Conservation (phyloP, 2,888 invertebrate species). For the Liopterus haemorrhoidalis region DNA sequence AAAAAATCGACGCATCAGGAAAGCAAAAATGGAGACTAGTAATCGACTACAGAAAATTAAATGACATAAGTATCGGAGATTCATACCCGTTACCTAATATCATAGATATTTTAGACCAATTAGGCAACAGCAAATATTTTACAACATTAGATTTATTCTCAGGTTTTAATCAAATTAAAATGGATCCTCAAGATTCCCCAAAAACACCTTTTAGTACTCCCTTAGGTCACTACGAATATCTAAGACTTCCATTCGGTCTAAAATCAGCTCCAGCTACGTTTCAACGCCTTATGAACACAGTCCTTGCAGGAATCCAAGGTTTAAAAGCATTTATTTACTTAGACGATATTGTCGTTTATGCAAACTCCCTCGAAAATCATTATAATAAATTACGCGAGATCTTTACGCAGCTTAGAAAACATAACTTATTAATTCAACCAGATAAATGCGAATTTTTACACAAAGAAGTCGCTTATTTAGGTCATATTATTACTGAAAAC, state of each 20-base stretch:
- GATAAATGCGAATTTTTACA: slow-evolving; percentile 25
- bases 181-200: too few species aligned
- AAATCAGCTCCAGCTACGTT: slow-evolving; percentile 41
- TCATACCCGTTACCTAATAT: too few species aligned
- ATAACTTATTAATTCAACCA: slow-evolving; percentile 21
- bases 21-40: too few species aligned
- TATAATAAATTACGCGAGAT: slow-evolving; percentile 17
- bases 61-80: too few species aligned
- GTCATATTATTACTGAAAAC: slow-evolving; percentile 25
- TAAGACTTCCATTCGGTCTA: slow-evolving; percentile 38
- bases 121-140: too few species aligned
- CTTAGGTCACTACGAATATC: slow-evolving; percentile 35
- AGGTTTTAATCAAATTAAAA: too few species aligned
- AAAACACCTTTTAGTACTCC: slow-evolving; percentile 35
- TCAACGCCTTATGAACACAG: slow-evolving; percentile 39
- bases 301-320: slow-evolving; percentile 37
- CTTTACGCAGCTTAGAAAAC: slow-evolving; percentile 23
- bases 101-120: too few species aligned
- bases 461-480: slow-evolving; percentile 32
- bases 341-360: slow-evolving; percentile 37
- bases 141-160: too few species aligned
- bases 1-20: too few species aligned
- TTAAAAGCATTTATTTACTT: slow-evolving; percentile 36
- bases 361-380: slow-evolving; percentile 27
- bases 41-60: too few species aligned